phyloP scores from a whole-genome alignment of 2,797 vertebrate species.

The Morus bassanus region DNA sequence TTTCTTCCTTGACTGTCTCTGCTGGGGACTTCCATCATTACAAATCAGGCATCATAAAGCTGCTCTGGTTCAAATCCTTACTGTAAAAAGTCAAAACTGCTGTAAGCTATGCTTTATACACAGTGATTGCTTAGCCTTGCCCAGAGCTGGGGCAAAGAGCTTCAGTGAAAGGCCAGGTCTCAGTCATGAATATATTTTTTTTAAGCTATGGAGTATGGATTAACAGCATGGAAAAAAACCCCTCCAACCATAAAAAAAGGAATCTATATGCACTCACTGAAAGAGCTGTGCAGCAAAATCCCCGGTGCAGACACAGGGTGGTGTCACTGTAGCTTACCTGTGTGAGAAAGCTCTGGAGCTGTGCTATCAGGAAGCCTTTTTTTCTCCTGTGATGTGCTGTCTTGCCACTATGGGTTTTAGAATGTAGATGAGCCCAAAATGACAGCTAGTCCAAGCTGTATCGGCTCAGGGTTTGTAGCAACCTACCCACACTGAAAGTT shows the following conservation, averaged over 20 bases:
- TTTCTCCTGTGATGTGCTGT: neutral
- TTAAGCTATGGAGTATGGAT: neutral
- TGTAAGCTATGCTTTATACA: neutral
- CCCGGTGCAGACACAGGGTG: neutral
- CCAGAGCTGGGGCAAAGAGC: neutral
- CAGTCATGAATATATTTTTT: neutral
- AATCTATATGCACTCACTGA: neutral
- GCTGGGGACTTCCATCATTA: neutral
- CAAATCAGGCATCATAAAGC: neutral
- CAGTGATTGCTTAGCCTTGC: neutral
- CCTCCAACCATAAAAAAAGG: neutral
- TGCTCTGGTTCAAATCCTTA: neutral
- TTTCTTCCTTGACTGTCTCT: neutral
- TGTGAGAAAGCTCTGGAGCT: neutral
- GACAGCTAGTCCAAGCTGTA: rapidly evolving
- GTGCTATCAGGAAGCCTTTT: neutral
- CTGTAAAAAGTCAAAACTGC: neutral
- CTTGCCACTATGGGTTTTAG: neutral
- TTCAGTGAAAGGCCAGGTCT: neutral
- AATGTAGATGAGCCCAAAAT: rapidly evolving
- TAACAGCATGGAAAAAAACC: neutral
- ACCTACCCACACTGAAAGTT: neutral
- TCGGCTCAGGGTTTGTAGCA: neutral
- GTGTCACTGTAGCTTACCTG: neutral
- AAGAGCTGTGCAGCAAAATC: neutral